phyloP scores from a whole-genome alignment of 92 coral and sea anemone genomes.

The Galaxea fascicularis region DNA sequence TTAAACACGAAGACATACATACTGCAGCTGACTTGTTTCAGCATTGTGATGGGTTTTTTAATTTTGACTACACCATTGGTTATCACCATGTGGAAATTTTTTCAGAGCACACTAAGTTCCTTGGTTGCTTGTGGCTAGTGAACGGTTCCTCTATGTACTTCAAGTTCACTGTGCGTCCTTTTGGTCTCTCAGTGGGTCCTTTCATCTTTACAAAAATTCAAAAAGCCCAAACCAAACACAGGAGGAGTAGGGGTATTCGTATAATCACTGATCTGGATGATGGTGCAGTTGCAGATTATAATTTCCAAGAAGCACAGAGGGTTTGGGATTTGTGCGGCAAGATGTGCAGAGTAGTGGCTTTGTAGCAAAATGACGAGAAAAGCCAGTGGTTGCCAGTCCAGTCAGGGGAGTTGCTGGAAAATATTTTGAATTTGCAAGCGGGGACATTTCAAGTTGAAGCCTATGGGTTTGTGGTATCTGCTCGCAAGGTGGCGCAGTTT shows the following conservation, averaged over 20 bases:
- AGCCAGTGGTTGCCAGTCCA: constrained; percentile 3
- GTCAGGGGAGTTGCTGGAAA: constrained; percentile 11
- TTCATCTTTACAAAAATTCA: no score
- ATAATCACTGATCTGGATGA: constrained; percentile 48
- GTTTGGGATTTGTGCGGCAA: neutral
- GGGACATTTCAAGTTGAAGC: neutral
- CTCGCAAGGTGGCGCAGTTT: constrained; percentile 26
- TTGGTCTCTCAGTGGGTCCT: no score
- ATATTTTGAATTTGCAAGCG: neutral
- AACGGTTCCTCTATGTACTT: neutral
- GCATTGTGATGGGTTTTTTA: constrained; percentile 50
- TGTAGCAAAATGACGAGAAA: constrained; percentile 32
- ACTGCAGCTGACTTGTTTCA: constrained; percentile 44
- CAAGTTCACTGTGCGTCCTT: no score
- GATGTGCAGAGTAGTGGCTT: constrained; percentile 27
- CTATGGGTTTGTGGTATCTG: constrained; percentile 19
- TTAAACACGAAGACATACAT: constrained; percentile 53
- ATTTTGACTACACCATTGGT: constrained; percentile 48
- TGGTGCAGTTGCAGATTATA: constrained; percentile 24
- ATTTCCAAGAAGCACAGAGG: neutral
- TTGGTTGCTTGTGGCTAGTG: constrained; percentile 39
- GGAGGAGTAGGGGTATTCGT: constrained; percentile 49
- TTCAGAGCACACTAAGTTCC: constrained; percentile 33
- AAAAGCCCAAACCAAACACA: no score
- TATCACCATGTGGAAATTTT: constrained; percentile 30